Evolutionary conservation across 2,888 invertebrate species (phyloP).

Genomic region (Trachelus stipa): DNA sequence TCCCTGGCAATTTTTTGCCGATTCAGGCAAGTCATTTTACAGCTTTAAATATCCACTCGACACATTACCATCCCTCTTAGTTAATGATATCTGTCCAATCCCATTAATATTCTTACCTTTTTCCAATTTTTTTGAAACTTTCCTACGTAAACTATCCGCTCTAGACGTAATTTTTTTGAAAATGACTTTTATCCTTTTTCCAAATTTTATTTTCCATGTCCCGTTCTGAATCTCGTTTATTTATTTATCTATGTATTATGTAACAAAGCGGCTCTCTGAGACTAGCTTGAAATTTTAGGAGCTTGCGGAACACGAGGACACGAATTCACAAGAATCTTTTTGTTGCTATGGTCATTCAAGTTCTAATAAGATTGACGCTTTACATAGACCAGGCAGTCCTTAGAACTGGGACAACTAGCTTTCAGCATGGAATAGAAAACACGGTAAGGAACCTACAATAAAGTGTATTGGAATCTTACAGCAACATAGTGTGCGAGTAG

Average conservation of each 20-base stretch:
- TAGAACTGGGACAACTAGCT: constrained; percentile 58
- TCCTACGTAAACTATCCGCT: neutral
- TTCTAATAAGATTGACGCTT: constrained; percentile 77
- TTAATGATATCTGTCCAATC: neutral
- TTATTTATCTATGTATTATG: neutral
- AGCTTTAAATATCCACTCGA: neutral
- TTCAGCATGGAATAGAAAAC: constrained; percentile 73
- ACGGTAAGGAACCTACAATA: constrained; percentile 69
- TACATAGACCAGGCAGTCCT: constrained; percentile 80
- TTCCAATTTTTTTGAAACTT: neutral
- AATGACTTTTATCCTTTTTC: neutral
- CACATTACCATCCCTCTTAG: neutral
- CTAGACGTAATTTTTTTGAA: neutral
- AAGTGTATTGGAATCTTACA: neutral
- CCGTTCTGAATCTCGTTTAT: neutral
- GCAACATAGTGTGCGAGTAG: neutral
- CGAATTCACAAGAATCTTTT: constrained; percentile 89
- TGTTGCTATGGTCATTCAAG: constrained; percentile 83
- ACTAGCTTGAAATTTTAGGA: constrained; percentile 67
- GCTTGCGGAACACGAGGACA: constrained; percentile 84
- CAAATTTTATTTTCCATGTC: neutral
- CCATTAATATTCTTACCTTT: neutral
- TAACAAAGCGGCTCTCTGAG: neutral
- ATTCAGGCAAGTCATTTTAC: constrained; percentile 75
- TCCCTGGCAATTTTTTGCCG: constrained; percentile 85